Evolutionary conservation across 2,888 invertebrate species (phyloP).

Genomic region (Neocrepidodera transversa): DNA sequence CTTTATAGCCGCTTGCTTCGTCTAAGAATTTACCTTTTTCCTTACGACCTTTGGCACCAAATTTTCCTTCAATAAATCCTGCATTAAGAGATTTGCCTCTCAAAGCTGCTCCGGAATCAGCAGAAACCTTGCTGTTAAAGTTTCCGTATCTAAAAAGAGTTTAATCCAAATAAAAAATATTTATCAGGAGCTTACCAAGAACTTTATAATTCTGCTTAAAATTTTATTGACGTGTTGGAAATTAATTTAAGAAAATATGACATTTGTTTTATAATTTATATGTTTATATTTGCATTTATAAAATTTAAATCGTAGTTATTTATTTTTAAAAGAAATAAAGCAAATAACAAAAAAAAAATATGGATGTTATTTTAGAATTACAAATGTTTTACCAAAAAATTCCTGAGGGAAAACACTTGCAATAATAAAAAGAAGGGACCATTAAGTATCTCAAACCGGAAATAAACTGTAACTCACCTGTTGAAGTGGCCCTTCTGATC

Average conservation of each 20-base stretch:
- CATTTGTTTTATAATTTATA: too few species aligned
- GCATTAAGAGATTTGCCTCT: conserved; percentile 66
- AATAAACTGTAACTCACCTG: conserved; percentile 60
- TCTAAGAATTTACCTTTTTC: conserved; percentile 62
- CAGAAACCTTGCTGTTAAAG: conserved; percentile 64
- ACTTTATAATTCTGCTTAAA: too few species aligned
- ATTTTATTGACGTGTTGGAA: not conserved
- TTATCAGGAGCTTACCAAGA: too few species aligned
- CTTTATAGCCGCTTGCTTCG: conserved; percentile 65
- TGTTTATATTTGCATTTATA: too few species aligned
- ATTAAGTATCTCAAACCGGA: not conserved
- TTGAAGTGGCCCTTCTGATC: conserved; percentile 72
- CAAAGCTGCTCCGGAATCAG: conserved; percentile 65
- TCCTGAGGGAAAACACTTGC: not conserved
- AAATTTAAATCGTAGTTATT: too few species aligned
- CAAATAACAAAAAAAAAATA: too few species aligned
- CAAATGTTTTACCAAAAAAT: not conserved
- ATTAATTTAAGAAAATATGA: too few species aligned
- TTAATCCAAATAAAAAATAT: too few species aligned
- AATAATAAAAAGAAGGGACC: not conserved
- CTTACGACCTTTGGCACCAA: conserved; percentile 66
- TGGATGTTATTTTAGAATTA: too few species aligned
- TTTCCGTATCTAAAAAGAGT: conserved; percentile 57
- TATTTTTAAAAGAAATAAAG: too few species aligned
- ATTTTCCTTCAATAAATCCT: conserved; percentile 63